These are phyloP conservation scores for Threskiornis aethiopicus DNA, from an alignment of 2,797 vertebrate genomes.

Conservation along the genomic window DNA sequence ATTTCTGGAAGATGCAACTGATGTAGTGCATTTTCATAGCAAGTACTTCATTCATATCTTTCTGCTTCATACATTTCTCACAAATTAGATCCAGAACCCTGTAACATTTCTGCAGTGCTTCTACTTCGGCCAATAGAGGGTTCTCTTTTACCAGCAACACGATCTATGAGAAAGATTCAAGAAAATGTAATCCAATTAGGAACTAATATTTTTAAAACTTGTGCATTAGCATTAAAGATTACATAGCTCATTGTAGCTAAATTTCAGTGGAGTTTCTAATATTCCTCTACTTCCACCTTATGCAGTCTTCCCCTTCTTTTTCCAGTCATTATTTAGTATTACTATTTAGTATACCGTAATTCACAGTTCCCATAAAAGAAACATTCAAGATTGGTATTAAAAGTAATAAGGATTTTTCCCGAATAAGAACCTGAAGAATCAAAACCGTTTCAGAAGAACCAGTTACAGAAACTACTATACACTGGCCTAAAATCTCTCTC, in stretches of 20 bases:
- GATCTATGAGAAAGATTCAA: constrained; percentile 76
- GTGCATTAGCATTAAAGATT: neutral
- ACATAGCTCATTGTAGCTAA: neutral
- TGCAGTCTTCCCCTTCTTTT: neutral
- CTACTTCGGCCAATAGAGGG: constrained; percentile 85
- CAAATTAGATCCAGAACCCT: constrained; percentile 94
- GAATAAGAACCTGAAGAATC: neutral
- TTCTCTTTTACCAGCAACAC: constrained; percentile 93
- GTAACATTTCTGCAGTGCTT: constrained; percentile 88
- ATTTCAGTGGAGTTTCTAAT: neutral
- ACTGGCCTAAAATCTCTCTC: neutral
- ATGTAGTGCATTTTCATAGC: constrained; percentile 99
- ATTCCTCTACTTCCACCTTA: neutral
- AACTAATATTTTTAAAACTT: neutral
- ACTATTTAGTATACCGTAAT: neutral
- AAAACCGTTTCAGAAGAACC: neutral
- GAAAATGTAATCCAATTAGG: neutral
- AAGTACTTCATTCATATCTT: constrained; percentile 97
- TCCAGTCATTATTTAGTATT: neutral
- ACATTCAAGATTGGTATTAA: neutral
- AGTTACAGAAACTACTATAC: neutral
- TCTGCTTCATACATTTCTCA: constrained; percentile 96
- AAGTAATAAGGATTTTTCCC: neutral
- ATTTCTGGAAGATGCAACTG: constrained; percentile 93
- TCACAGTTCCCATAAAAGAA: neutral